Evolutionary conservation across 2,113 vertebrate genomes (phyloP).

Genomic region (Megalops atlanticus): DNA sequence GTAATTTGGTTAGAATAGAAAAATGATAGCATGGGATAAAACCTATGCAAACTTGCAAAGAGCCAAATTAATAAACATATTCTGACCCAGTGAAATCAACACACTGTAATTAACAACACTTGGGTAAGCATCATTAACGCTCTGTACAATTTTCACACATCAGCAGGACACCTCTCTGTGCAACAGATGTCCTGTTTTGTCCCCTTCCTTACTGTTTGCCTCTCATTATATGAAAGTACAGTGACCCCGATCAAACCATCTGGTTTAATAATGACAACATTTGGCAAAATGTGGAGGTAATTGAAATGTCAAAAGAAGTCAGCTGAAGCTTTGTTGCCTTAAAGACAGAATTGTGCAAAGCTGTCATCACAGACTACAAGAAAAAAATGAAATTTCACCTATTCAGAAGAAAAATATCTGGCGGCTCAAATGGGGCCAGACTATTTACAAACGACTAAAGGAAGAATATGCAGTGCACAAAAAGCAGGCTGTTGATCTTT

Average conservation of each 20-base stretch:
- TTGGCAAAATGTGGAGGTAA: not conserved
- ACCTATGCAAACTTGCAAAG: not conserved
- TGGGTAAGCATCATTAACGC: not conserved
- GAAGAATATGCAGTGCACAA: no score
- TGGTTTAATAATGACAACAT: not conserved
- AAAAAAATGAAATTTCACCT: no score
- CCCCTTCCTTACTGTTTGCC: not conserved
- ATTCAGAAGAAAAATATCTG: no score
- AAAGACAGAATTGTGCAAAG: no score
- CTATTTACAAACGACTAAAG: no score
- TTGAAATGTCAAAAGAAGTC: not conserved
- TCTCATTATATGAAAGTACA: not conserved
- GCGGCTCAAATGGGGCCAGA: no score
- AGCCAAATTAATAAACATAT: not conserved
- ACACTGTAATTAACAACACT: not conserved
- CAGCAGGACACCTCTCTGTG: not conserved
- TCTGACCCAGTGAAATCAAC: not conserved
- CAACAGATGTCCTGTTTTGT: constrained; percentile 1
- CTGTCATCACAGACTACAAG: no score
- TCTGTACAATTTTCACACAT: not conserved
- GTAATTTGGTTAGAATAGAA: no score
- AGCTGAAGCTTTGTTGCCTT: no score
- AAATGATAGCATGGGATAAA: no score
- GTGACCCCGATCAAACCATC: not conserved
- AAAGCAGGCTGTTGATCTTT: no score